phyloP scores from a whole-genome alignment of 2,888 invertebrate species.

The Tortrix viridana region DNA sequence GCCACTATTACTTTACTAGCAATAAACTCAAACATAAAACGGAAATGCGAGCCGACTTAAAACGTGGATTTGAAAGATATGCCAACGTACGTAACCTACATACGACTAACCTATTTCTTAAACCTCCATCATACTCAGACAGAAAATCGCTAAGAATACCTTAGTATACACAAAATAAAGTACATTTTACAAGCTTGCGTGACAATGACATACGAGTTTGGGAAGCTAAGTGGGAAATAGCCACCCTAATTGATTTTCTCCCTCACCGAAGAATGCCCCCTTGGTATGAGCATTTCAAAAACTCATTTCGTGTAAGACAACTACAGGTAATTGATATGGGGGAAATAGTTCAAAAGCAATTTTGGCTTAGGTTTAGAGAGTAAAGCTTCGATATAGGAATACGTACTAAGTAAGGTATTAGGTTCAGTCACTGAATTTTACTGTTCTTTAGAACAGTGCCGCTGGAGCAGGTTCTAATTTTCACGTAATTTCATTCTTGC shows the following conservation, averaged over 20 bases:
- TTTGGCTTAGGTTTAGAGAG: background rate
- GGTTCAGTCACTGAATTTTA: background rate
- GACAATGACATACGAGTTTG: background rate
- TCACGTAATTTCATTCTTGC: too few species aligned
- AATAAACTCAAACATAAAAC: slow-evolving; percentile 1
- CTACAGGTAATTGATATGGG: slow-evolving; percentile 8
- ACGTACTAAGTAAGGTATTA: too few species aligned
- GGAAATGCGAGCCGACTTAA: slow-evolving; percentile 1
- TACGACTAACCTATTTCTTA: background rate
- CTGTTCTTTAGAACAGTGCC: too few species aligned
- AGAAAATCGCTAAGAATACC: background rate
- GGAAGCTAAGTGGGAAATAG: background rate
- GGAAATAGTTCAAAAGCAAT: slow-evolving; percentile 7
- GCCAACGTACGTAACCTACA: slow-evolving; percentile 1
- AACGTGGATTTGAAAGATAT: slow-evolving; percentile 3
- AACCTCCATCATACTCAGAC: background rate
- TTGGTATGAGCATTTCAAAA: slow-evolving; percentile 6
- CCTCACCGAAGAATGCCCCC: slow-evolving; percentile 7
- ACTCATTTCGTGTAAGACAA: slow-evolving; percentile 8
- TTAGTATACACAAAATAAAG: background rate
- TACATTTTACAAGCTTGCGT: background rate
- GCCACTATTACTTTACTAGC: background rate
- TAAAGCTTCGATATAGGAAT: background rate
- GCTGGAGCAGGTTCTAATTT: too few species aligned
- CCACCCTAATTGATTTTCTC: slow-evolving; percentile 9